Conservation (phyloP, 2,113 vertebrate genomes). For the Pelmatolapia mariae region DNA sequence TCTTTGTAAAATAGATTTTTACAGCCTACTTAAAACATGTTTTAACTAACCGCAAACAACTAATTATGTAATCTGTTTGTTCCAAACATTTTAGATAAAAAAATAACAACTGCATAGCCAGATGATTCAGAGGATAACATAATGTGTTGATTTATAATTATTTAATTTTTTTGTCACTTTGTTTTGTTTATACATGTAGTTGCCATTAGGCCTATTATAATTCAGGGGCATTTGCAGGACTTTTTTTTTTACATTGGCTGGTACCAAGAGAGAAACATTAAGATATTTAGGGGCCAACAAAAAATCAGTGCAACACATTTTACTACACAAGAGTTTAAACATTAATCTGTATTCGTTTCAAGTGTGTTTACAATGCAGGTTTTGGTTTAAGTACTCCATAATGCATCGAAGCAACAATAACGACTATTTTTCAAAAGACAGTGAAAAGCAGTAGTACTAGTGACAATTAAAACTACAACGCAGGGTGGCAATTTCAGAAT, state of each 20-base stretch:
- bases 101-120: background rate
- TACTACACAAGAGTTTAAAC: background rate
- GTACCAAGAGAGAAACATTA: background rate
- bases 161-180: background rate
- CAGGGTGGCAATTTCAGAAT: background rate
- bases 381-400: background rate
- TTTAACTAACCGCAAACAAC: background rate
- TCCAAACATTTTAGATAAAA: background rate
- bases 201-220: background rate
- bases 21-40: background rate
- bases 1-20: background rate
- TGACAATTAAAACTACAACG: background rate
- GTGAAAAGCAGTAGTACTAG: background rate
- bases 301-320: background rate
- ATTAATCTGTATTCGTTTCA: background rate
- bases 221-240: background rate
- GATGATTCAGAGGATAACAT: background rate
- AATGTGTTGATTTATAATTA: background rate
- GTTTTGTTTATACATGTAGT: background rate
- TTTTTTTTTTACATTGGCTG: background rate
- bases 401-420: background rate
- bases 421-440: accelerated
- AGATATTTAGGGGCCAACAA: no score
- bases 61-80: background rate
- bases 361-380: background rate